Percentiles rank a stretch among this genome's conserved stretches.
phyloP scores from a whole-genome alignment of 2,888 invertebrate species.

The Melipona beecheii region DNA sequence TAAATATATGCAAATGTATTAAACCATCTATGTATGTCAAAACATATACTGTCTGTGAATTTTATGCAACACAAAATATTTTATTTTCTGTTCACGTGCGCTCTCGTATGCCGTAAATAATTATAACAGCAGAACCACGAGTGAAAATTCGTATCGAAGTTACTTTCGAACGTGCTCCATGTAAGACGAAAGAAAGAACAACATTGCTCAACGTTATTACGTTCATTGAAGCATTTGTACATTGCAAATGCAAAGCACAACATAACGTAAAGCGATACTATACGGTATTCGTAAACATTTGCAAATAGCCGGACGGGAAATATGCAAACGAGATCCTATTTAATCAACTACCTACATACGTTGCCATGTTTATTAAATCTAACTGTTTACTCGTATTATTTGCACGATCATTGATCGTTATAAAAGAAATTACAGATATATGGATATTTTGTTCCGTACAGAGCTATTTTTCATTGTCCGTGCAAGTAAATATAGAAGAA shows the following conservation, averaged over 20 bases:
- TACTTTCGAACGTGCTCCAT: neutral
- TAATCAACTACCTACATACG: constrained; percentile 7
- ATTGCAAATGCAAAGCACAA: constrained; percentile 20
- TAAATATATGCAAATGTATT: neutral
- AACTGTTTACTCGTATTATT: neutral
- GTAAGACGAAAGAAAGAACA: neutral
- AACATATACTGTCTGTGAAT: neutral
- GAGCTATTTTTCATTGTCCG: neutral
- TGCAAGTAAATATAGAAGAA: neutral
- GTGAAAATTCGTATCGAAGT: neutral
- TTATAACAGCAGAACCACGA: neutral
- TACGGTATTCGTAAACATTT: constrained; percentile 65
- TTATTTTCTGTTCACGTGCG: neutral
- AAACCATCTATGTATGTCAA: neutral
- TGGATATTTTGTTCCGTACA: too few species aligned
- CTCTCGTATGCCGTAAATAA: neutral
- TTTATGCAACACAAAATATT: neutral
- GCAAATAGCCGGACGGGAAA: constrained; percentile 24
- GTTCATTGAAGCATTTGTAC: constrained; percentile 5
- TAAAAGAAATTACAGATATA: neutral
- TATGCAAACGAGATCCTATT: constrained; percentile 26
- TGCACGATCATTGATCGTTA: neutral
- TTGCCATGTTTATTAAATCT: constrained; percentile 6
- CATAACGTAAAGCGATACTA: constrained; percentile 48
- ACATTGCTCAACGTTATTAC: neutral